Conservation (phyloP, 1,140 invertebrate genomes). For the Pogonomyrmex californicus region DNA sequence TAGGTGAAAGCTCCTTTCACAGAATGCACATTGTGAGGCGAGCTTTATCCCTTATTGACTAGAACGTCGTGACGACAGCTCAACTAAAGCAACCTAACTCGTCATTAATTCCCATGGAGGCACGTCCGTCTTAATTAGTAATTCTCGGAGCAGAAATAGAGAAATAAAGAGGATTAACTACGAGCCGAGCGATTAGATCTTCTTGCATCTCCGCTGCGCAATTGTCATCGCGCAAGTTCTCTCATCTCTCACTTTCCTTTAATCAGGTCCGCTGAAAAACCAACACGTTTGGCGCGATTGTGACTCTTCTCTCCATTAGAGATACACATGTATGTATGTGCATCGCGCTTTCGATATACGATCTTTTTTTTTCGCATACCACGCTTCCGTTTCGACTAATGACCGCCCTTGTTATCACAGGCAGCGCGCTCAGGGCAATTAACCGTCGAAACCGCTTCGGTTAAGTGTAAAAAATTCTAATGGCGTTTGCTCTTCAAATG, state of each 20-base stretch:
- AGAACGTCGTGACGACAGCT: constrained; percentile 60
- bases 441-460: constrained; percentile 3
- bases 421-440: constrained; percentile 9
- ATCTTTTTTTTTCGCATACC: neutral
- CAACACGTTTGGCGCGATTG: constrained; percentile 12
- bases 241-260: neutral
- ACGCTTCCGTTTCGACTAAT: constrained; percentile 35
- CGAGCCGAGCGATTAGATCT: constrained; percentile 15
- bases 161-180: constrained; percentile 24
- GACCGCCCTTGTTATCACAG: constrained; percentile 63
- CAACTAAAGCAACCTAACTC: constrained; percentile 54
- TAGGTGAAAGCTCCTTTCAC: neutral
- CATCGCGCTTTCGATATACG: neutral
- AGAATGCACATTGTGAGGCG: neutral
- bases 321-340: neutral
- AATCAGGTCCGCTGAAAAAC: constrained; percentile 3
- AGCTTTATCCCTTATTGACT: constrained; percentile 31
- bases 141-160: constrained; percentile 26
- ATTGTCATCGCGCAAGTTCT: neutral
- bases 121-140: constrained; percentile 77
- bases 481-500: constrained; percentile 44
- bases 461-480: constrained; percentile 49
- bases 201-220: neutral
- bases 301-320: constrained; percentile 14
- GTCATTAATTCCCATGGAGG: constrained; percentile 72